These are phyloP conservation scores for Bombus pascuorum DNA, from an alignment of 1,140 invertebrate species.

Conservation along the genomic window DNA sequence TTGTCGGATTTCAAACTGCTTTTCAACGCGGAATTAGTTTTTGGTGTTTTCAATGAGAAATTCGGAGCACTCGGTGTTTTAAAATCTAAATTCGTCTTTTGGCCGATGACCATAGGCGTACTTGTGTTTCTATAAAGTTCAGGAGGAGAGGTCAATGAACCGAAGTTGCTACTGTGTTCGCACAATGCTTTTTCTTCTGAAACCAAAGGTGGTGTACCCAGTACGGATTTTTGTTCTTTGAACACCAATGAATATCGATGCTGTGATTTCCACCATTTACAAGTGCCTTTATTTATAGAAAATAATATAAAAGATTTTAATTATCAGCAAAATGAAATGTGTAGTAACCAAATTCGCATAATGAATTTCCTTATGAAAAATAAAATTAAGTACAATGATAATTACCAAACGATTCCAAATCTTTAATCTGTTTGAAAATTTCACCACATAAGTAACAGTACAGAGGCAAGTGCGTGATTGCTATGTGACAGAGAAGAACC, in stretches of 20 bases:
- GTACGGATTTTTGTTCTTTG: background rate
- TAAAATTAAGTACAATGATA: background rate
- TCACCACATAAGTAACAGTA: constrained; percentile 63
- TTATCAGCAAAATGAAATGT: background rate
- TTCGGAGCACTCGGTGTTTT: constrained; percentile 55
- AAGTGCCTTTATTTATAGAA: constrained; percentile 25
- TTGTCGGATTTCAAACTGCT: background rate
- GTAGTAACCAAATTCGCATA: background rate
- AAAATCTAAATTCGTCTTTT: constrained; percentile 40
- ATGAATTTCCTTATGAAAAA: background rate
- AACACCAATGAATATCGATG: background rate
- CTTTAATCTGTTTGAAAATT: constrained; percentile 46
- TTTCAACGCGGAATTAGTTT: constrained; percentile 33
- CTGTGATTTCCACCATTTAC: constrained; percentile 51
- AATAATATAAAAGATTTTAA: background rate
- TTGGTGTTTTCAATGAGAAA: constrained; percentile 63
- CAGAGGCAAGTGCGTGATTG: constrained; percentile 65
- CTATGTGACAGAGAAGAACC: constrained; percentile 61
- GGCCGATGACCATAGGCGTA: constrained; percentile 62
- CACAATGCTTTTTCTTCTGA: constrained; percentile 21
- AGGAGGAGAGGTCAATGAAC: constrained; percentile 58
- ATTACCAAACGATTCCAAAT: constrained; percentile 62
- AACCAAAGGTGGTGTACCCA: background rate
- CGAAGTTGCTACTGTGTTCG: constrained; percentile 50
- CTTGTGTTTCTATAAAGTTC: constrained; percentile 68